Evolutionary conservation across 2,888 invertebrate species (phyloP).

Genomic region (Lumbricus terrestris): DNA sequence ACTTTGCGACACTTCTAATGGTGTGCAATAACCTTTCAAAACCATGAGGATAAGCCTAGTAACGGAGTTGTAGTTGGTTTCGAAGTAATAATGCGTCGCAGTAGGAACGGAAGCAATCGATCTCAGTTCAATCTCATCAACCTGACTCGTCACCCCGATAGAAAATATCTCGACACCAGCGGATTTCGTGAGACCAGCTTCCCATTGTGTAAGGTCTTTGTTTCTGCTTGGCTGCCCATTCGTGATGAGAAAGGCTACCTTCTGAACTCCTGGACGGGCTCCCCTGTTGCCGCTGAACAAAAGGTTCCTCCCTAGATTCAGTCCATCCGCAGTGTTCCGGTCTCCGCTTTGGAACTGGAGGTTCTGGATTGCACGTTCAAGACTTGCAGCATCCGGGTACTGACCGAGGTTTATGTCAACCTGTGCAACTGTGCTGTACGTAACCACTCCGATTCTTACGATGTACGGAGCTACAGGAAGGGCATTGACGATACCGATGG

Average conservation of each 20-base stretch:
- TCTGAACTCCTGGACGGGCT: neutral
- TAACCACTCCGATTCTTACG: neutral
- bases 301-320: neutral
- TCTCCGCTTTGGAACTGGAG: conserved; percentile 6
- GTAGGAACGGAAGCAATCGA: neutral
- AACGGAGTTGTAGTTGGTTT: neutral
- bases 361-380: neutral
- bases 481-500: neutral
- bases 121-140: neutral
- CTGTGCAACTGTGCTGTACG: neutral
- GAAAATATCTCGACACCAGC: conserved; percentile 1
- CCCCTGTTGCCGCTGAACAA: neutral
- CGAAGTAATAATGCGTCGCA: neutral
- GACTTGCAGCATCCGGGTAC: neutral
- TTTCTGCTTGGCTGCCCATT: neutral
- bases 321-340: neutral
- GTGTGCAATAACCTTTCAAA: neutral
- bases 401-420: neutral
- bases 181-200: neutral
- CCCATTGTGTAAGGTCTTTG: neutral
- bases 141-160: neutral
- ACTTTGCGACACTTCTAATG: neutral
- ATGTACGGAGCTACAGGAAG: neutral
- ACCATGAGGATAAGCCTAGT: neutral
- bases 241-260: neutral